These are phyloP conservation scores for Montipora foliosa DNA, from an alignment of 64 coral and sea anemone genomes.

Conservation along the genomic window DNA sequence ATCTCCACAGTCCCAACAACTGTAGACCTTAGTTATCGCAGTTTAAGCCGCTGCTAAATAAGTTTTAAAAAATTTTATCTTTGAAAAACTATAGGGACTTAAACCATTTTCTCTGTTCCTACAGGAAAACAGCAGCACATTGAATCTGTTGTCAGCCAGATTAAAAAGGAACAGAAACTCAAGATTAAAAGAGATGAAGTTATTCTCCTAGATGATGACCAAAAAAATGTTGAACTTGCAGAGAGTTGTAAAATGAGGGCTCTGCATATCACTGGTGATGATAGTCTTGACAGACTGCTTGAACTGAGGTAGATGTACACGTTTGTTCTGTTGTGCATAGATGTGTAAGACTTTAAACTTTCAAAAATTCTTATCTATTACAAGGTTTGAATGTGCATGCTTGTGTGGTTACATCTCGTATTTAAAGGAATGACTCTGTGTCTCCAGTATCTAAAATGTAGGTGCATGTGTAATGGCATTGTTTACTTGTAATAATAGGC, in stretches of 20 bases:
- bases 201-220: constrained; percentile 80
- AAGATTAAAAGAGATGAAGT: constrained; percentile 70
- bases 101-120: background rate
- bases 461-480: too few relatives aligned
- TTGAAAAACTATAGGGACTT: too few relatives aligned
- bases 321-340: background rate
- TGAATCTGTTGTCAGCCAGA: constrained; percentile 65
- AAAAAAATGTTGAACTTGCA: constrained; percentile 58
- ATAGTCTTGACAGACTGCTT: constrained; percentile 64
- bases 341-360: background rate
- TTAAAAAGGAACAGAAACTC: constrained; percentile 64
- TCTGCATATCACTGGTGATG: constrained; percentile 63
- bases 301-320: constrained; percentile 54
- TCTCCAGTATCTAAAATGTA: too few relatives aligned
- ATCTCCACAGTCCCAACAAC: too few relatives aligned
- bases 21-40: too few relatives aligned
- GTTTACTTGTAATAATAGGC: too few relatives aligned
- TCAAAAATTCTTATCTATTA: background rate
- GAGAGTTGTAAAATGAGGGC: constrained; percentile 62
- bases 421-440: background rate
- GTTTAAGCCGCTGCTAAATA: too few relatives aligned
- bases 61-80: too few relatives aligned
- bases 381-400: too few relatives aligned
- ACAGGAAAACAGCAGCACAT: constrained; percentile 83
- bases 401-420: too few relatives aligned